These are phyloP conservation scores for Cryptus armator DNA, from an alignment of 2,888 invertebrate species.

Conservation along the genomic window DNA sequence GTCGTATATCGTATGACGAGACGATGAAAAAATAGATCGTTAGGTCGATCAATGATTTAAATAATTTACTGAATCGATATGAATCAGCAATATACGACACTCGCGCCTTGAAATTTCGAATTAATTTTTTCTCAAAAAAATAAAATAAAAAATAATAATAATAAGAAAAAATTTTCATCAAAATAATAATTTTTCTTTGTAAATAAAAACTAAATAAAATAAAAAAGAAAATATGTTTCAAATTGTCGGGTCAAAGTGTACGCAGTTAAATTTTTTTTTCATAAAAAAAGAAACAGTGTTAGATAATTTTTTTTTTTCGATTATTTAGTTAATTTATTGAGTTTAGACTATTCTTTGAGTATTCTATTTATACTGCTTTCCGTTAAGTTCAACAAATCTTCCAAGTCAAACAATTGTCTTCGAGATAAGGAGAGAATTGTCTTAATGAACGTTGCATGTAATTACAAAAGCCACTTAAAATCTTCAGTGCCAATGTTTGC, in stretches of 20 bases:
- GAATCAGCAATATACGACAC: too few species aligned
- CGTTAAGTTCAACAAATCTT: not conserved
- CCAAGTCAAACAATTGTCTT: not conserved
- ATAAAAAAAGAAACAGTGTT: too few species aligned
- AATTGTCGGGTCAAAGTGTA: too few species aligned
- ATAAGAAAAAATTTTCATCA: too few species aligned
- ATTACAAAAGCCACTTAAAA: slow-evolving; percentile 41
- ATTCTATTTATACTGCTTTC: not conserved
- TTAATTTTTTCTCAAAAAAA: too few species aligned
- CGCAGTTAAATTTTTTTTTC: too few species aligned
- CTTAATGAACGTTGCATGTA: slow-evolving; percentile 26
- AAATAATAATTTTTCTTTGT: too few species aligned
- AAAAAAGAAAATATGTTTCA: too few species aligned
- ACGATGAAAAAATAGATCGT: slow-evolving; percentile 25
- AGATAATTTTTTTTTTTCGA: too few species aligned
- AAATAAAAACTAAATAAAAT: too few species aligned
- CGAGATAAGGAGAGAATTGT: not conserved
- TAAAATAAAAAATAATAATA: too few species aligned
- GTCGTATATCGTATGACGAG: not conserved
- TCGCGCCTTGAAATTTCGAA: not conserved
- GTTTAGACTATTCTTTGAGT: not conserved
- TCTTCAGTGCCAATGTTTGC: slow-evolving; percentile 34
- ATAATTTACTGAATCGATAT: too few species aligned
- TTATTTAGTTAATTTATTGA: not conserved
- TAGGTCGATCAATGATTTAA: not conserved